A percentile compares a stretch with the other conserved stretches of the same genome.
phyloP scores from a whole-genome alignment of 2,113 vertebrate species.

The Mormyrus lacerda region DNA sequence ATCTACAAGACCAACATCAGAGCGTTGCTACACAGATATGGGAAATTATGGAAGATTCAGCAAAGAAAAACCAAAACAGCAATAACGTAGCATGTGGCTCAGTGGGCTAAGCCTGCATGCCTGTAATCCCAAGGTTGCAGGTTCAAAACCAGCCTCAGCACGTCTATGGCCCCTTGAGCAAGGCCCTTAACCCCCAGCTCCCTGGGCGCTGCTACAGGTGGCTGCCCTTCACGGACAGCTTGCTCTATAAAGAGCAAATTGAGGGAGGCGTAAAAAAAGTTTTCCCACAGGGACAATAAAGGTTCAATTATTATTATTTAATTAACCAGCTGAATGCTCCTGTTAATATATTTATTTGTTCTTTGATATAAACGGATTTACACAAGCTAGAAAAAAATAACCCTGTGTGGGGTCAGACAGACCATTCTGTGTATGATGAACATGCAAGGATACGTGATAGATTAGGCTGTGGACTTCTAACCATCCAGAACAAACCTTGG shows the following conservation, averaged over 20 bases:
- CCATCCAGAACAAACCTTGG: neutral
- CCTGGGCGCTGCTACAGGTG: too few relatives aligned
- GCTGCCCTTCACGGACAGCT: too few relatives aligned
- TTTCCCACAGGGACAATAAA: too few relatives aligned
- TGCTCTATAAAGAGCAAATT: too few relatives aligned
- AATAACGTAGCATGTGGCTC: too few relatives aligned
- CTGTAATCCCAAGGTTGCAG: too few relatives aligned
- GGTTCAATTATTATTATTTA: too few relatives aligned
- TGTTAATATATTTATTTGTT: neutral
- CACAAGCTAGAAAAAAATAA: neutral
- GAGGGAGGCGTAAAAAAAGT: too few relatives aligned
- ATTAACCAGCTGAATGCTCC: neutral
- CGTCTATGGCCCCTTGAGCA: too few relatives aligned
- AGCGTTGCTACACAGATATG: neutral
- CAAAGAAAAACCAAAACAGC: neutral
- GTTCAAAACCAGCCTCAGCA: too few relatives aligned
- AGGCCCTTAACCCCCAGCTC: too few relatives aligned
- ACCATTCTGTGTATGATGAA: neutral
- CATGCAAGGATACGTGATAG: neutral
- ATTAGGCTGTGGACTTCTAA: neutral
- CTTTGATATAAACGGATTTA: neutral
- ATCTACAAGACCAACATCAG: neutral
- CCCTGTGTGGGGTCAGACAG: neutral
- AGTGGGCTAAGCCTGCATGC: too few relatives aligned
- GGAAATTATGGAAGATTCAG: neutral